phyloP scores from a whole-genome alignment of 2,797 vertebrate genomes.

The Sandelia bainsii region DNA sequence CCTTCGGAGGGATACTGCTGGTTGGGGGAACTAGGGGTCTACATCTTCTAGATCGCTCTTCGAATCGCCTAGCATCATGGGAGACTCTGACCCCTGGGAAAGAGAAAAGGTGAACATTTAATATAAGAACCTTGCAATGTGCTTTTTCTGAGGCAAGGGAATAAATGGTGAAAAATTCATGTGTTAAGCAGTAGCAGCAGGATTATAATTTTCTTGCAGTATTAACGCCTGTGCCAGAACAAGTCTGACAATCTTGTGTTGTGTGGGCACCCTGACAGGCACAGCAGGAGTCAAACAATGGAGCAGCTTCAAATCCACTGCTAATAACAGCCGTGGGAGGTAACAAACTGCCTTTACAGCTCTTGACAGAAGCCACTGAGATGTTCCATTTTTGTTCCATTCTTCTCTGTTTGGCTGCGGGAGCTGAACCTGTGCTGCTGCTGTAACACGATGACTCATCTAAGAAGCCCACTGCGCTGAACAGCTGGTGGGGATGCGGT shows the following conservation, averaged over 20 bases:
- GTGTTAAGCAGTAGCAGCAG: constrained; percentile 9
- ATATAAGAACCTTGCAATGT: background rate
- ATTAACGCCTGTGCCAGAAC: constrained; percentile 26
- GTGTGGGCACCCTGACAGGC: constrained; percentile 50
- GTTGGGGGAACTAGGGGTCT: constrained; percentile 87
- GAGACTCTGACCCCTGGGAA: constrained; percentile 94
- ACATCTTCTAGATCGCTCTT: constrained; percentile 98
- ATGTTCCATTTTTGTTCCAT: constrained; percentile 45
- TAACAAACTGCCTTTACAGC: constrained; percentile 52
- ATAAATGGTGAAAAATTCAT: background rate
- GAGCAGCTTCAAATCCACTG: constrained; percentile 31
- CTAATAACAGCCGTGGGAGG: constrained; percentile 60
- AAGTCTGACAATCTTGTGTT: constrained; percentile 19
- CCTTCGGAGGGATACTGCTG: constrained; percentile 65
- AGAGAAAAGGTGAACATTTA: constrained; percentile 12
- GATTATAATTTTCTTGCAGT: constrained; percentile 30
- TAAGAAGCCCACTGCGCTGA: constrained; percentile 7
- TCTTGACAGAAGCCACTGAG: constrained; percentile 33
- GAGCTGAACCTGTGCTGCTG: constrained; percentile 23
- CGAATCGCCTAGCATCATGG: constrained; percentile 97
- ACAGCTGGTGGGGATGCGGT: background rate
- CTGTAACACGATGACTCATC: constrained; percentile 36
- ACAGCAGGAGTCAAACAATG: constrained; percentile 47
- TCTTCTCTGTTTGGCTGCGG: constrained; percentile 33
- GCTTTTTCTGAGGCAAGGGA: background rate